A percentile compares a stretch with the other conserved stretches of the same genome.
phyloP scores from a whole-genome alignment of 2,797 vertebrate species.

The Paedocypris micromegethes region DNA sequence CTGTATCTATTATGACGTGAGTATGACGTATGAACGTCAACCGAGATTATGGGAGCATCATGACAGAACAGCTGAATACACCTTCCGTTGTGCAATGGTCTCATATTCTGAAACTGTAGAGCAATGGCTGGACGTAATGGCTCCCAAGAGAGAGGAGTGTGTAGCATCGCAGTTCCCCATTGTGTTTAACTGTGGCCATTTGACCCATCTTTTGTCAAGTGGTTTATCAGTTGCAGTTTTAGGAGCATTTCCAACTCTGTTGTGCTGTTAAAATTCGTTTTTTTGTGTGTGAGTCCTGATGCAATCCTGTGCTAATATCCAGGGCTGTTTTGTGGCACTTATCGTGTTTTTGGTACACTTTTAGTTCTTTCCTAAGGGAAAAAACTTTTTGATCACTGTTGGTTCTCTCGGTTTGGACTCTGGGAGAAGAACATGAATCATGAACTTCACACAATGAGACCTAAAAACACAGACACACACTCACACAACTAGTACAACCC shows the following conservation, averaged over 20 bases:
- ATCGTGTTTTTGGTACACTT: slow-evolving; percentile 6
- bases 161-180: slow-evolving; percentile 6
- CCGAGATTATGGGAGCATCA: neutral
- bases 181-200: slow-evolving; percentile 14
- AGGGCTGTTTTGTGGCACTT: slow-evolving; percentile 8
- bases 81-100: slow-evolving; percentile 2
- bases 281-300: slow-evolving; percentile 8
- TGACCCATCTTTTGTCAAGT: slow-evolving; percentile 23
- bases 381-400: too few relatives aligned
- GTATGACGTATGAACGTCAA: neutral
- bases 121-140: slow-evolving; percentile 10
- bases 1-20: neutral
- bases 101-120: slow-evolving; percentile 11
- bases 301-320: slow-evolving; percentile 9
- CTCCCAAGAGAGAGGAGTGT: slow-evolving; percentile 7
- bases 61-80: neutral
- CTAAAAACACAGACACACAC: too few relatives aligned
- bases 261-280: slow-evolving; percentile 8
- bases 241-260: slow-evolving; percentile 8
- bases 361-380: neutral
- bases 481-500: too few relatives aligned
- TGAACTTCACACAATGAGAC: too few relatives aligned
- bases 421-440: too few relatives aligned
- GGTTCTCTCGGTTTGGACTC: too few relatives aligned
- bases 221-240: slow-evolving; percentile 9